Conservation (phyloP, 2,888 invertebrate species). For the Xylota sylvarum region DNA sequence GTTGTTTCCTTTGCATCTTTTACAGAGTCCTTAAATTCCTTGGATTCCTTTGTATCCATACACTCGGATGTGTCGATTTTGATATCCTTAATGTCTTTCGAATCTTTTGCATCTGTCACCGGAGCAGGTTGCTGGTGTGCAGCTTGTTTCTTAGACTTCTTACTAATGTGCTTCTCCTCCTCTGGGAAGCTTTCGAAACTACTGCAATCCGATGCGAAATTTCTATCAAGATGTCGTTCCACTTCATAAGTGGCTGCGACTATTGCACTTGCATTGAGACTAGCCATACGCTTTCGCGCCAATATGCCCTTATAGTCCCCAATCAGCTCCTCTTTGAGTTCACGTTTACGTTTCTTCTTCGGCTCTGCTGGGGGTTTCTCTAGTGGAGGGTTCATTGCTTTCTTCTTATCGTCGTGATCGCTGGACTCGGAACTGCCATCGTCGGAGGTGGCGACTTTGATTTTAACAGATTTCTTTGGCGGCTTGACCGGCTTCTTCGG, state of each 20-base stretch:
- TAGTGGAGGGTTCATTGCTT: constrained; percentile 83
- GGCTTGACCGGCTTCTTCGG: constrained; percentile 75
- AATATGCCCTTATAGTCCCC: constrained; percentile 93
- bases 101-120: constrained; percentile 77
- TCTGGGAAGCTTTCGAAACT: constrained; percentile 84
- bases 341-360: constrained; percentile 84
- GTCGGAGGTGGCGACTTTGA: constrained; percentile 77
- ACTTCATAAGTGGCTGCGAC: constrained; percentile 95
- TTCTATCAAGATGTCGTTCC: constrained; percentile 84
- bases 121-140: constrained; percentile 23
- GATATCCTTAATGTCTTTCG: constrained; percentile 83
- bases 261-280: constrained; percentile 95
- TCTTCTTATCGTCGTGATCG: constrained; percentile 85
- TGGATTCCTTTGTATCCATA: constrained; percentile 49
- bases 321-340: constrained; percentile 85
- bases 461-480: constrained; percentile 78
- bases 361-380: constrained; percentile 80
- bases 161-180: constrained; percentile 83
- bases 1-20: constrained; percentile 83
- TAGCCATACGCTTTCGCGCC: constrained; percentile 95
- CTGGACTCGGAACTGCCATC: constrained; percentile 84
- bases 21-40: constrained; percentile 56
- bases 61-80: constrained; percentile 54
- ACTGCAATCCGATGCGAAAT: constrained; percentile 82
- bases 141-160: constrained; percentile 76